Percentiles rank a stretch among this genome's conserved stretches.
Conservation (phyloP, 2,797 vertebrate genomes). For the Paratrypauchen microcephalus region DNA sequence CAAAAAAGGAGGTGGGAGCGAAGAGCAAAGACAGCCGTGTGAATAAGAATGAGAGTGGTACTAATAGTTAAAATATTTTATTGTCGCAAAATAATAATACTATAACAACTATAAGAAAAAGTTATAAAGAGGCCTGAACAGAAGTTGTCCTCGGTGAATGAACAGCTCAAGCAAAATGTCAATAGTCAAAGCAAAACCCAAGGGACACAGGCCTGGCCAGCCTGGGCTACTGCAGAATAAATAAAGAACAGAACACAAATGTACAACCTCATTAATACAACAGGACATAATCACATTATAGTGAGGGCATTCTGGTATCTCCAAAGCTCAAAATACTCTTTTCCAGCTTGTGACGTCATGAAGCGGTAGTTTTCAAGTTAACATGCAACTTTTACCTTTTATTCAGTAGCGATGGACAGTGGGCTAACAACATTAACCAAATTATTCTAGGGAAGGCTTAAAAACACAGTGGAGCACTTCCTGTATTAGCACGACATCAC, state of each 20-base stretch:
- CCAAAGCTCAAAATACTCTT: too few relatives aligned
- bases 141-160: slow-evolving; percentile 6
- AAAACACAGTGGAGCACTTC: too few relatives aligned
- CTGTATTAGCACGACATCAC: too few relatives aligned
- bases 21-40: slow-evolving; percentile 14
- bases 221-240: background rate
- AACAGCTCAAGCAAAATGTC: slow-evolving; percentile 11
- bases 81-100: slow-evolving; percentile 53
- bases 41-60: background rate
- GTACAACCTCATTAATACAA: background rate
- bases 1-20: slow-evolving; percentile 24
- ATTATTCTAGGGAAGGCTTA: too few relatives aligned
- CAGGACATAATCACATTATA: background rate
- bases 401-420: too few relatives aligned
- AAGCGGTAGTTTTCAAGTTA: too few relatives aligned
- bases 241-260: background rate
- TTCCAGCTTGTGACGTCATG: too few relatives aligned
- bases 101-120: slow-evolving; percentile 25
- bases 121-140: slow-evolving; percentile 27
- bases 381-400: too few relatives aligned
- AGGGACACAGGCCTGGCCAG: background rate
- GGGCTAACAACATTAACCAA: too few relatives aligned
- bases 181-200: background rate
- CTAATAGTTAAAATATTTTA: slow-evolving; percentile 52
- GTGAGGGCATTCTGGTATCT: background rate